Evolutionary conservation across 2,797 vertebrate species (phyloP).

Genomic region (Pseudochirops corinnae): DNA sequence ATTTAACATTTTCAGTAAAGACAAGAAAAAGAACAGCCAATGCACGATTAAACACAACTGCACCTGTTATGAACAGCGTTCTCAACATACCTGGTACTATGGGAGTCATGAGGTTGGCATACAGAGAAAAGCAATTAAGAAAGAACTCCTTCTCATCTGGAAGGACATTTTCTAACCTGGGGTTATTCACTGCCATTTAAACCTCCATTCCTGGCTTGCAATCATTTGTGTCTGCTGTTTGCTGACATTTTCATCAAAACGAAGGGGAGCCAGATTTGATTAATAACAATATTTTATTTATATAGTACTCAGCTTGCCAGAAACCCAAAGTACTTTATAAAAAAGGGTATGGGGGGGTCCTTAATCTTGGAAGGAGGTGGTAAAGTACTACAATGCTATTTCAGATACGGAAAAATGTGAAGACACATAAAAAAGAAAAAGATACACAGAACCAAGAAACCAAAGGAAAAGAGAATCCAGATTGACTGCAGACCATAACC

Average conservation of each 20-base stretch:
- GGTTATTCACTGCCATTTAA: conserved; percentile 34
- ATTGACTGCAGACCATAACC: neutral
- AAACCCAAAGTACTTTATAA: conserved; percentile 60
- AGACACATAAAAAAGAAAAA: neutral
- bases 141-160: conserved; percentile 23
- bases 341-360: neutral
- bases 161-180: conserved; percentile 14
- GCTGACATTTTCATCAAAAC: conserved; percentile 51
- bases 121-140: conserved; percentile 39
- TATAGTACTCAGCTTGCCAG: conserved; percentile 27
- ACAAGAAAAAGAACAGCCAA: conserved; percentile 65
- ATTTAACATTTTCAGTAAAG: conserved; percentile 72
- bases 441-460: neutral
- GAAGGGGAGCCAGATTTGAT: conserved; percentile 39
- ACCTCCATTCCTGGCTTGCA: conserved; percentile 28
- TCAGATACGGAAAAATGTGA: conserved; percentile 14
- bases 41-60: conserved; percentile 33
- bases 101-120: neutral
- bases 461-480: neutral
- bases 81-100: conserved; percentile 24
- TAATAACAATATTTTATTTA: conserved; percentile 50
- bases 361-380: conserved; percentile 53
- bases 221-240: conserved; percentile 28
- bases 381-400: conserved; percentile 40
- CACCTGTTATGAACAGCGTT: conserved; percentile 1